phyloP scores from a whole-genome alignment of 2,113 vertebrate genomes.

The Phainopepla nitens region DNA sequence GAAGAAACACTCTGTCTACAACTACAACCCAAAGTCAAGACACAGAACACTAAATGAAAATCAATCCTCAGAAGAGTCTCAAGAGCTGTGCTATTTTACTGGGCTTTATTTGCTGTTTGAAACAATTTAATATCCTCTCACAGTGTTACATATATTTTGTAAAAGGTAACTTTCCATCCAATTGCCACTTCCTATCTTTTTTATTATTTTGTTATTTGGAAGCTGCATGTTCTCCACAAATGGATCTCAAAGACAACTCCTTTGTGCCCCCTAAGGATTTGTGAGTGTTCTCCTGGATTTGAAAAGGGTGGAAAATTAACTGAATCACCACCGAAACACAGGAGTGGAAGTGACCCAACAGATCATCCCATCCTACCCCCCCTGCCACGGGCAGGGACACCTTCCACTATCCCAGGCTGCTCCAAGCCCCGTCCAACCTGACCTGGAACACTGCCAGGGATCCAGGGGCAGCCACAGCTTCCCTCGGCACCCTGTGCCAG shows the following conservation, averaged over 20 bases:
- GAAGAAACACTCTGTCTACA: background rate
- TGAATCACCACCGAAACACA: background rate
- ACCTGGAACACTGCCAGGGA: background rate
- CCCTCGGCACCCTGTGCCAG: background rate
- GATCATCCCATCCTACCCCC: rapidly evolving
- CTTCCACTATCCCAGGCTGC: rapidly evolving
- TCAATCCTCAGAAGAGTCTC: background rate
- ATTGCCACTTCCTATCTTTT: background rate
- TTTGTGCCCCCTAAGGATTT: background rate
- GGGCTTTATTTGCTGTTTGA: background rate
- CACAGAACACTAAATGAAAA: background rate
- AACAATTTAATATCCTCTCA: background rate
- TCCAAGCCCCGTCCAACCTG: background rate
- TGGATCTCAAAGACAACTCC: background rate
- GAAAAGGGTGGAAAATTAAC: background rate
- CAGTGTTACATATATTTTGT: rapidly evolving
- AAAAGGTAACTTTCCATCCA: background rate
- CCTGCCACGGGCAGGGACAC: background rate
- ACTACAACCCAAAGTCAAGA: background rate
- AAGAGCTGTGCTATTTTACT: background rate
- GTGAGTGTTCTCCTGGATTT: background rate
- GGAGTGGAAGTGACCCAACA: background rate
- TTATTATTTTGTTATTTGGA: background rate
- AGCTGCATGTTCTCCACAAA: background rate
- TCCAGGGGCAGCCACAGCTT: background rate